A percentile compares a stretch with the other conserved stretches of the same genome.
phyloP scores from a whole-genome alignment of 1,140 invertebrate species.

The Cydia amplana region DNA sequence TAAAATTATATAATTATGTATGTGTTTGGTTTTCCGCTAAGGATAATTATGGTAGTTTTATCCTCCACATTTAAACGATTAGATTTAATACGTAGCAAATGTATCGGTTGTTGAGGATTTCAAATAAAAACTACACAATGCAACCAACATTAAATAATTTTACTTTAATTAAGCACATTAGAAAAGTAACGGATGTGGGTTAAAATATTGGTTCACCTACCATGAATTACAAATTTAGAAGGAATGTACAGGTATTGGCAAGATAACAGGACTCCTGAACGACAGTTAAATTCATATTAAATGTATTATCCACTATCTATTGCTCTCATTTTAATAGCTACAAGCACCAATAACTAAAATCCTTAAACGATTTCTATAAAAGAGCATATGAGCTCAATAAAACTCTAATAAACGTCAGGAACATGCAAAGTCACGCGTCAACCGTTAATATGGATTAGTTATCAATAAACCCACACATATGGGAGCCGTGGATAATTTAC shows the following conservation, averaged over 20 bases:
- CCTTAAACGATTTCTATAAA: background rate
- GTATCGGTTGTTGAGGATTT: background rate
- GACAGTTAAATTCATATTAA: too few species aligned
- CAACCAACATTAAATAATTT: too few species aligned
- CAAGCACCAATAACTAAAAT: background rate
- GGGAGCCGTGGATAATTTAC: conserved; percentile 60
- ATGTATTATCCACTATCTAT: too few species aligned
- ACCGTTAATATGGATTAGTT: conserved; percentile 69
- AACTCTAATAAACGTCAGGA: conserved; percentile 32
- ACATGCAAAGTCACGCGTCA: conserved; percentile 59
- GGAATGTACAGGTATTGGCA: too few species aligned
- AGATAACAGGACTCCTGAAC: too few species aligned
- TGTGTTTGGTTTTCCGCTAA: background rate
- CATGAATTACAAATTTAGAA: too few species aligned
- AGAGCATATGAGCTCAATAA: conserved; percentile 33
- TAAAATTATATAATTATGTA: background rate
- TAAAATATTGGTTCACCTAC: too few species aligned
- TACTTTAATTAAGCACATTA: too few species aligned
- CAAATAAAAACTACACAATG: background rate
- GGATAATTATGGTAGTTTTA: background rate
- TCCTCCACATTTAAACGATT: background rate
- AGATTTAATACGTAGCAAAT: background rate
- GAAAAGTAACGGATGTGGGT: too few species aligned
- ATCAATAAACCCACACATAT: conserved; percentile 57
- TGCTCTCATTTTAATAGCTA: too few species aligned